phyloP scores from a whole-genome alignment of 2,113 vertebrate genomes.

The Thalassarche chlororhynchos region DNA sequence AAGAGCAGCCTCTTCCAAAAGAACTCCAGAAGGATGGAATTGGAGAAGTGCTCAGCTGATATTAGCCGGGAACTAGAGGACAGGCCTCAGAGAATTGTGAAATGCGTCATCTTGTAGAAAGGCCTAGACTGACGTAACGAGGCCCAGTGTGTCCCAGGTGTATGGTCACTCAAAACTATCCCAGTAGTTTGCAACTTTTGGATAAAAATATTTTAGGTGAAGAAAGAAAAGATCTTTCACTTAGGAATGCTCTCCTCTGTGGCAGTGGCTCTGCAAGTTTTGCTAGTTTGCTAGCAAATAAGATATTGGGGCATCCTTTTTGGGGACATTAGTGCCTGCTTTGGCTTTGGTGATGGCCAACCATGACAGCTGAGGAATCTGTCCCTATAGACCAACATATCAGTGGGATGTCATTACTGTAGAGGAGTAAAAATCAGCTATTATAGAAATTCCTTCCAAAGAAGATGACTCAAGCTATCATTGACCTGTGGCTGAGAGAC shows the following conservation, averaged over 20 bases:
- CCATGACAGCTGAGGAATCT: background rate
- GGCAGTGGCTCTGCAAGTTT: background rate
- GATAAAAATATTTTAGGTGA: background rate
- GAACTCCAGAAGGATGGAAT: background rate
- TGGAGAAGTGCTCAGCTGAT: background rate
- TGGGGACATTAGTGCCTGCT: background rate
- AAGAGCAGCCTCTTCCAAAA: background rate
- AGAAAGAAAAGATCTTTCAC: background rate
- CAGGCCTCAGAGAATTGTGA: background rate
- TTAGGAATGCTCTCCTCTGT: background rate
- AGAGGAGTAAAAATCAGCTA: background rate
- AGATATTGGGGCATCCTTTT: background rate
- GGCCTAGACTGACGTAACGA: background rate
- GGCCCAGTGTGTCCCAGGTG: background rate
- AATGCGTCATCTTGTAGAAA: background rate
- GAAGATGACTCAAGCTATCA: background rate
- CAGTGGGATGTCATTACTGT: background rate
- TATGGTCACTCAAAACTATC: background rate
- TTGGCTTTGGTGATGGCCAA: background rate
- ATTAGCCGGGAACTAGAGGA: background rate
- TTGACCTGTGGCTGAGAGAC: background rate
- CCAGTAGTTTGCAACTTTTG: background rate
- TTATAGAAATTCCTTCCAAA: background rate
- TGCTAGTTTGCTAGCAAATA: background rate
- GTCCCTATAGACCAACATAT: background rate